Evolutionary conservation across 2,888 invertebrate species (phyloP), one percentile per base, ranked within the genome.

Genomic region (Labia minor): DNA sequence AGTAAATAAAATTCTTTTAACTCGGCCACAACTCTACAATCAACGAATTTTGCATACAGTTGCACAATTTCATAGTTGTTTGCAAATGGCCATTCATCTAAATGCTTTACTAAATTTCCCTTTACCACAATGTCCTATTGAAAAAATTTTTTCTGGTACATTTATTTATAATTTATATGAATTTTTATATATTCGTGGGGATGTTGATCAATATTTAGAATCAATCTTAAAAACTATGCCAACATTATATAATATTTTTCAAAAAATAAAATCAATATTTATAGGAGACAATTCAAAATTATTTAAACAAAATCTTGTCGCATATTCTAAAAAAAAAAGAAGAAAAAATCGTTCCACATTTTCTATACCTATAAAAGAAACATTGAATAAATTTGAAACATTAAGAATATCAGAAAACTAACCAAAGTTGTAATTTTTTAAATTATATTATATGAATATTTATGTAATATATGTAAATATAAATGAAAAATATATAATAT

Each of bases 71-170:
- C 89, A 88, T 74, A 83, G 82, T 76, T 83, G 84, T 72, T 74
- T 87, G 37, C 77, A 79, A 10, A 82, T 84, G 71, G 76, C 82
- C 1, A 82, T 82, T 71, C 78, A 83, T 72, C 76, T 92, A 10
- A 91, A 91, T 77, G 79, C 78, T 0, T 73, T 91, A 49, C 80
- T 90, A 65, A 79, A 81, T 67, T 79, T 77, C 67, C 86, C 87
- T 0, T 85, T 84, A 73, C 74, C 79, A 37, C 76, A 78, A 70
- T 81, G 84, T 61, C 77, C 80, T 37, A 81, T 87, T 73, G 82
- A 82, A n/a, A 83, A 84, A 72, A 79, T 84, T 69, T 89, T 83
- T 71, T 87, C 89, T 76, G 90, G 91, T 0, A 87, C 89, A 0
- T 86, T 90, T 76, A 75, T 88, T 0, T 91, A 90, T 72, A 91